A percentile compares a stretch with the other conserved stretches of the same genome.
phyloP scores from a whole-genome alignment of 1,140 invertebrate genomes.

The Cyclina sinensis region DNA sequence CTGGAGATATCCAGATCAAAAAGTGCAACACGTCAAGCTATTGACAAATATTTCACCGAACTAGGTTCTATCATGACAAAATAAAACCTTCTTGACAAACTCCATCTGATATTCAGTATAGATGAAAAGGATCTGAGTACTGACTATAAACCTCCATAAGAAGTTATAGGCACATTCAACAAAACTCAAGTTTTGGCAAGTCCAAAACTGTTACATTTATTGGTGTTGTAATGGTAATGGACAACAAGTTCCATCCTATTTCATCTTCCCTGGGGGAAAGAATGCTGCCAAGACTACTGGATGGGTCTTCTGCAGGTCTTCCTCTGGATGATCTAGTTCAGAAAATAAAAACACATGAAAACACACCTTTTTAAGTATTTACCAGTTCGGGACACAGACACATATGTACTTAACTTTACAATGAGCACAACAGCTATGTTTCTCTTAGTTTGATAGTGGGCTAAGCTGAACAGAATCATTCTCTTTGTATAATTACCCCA shows the following conservation, averaged over 20 bases:
- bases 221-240: conserved; percentile 29
- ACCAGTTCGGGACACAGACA: background rate
- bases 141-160: conserved; percentile 1
- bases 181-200: background rate
- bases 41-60: conserved; percentile 44
- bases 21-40: conserved; percentile 33
- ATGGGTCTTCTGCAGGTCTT: conserved; percentile 50
- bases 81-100: conserved; percentile 74
- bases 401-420: conserved; percentile 10
- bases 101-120: conserved; percentile 82
- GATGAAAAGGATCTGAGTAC: conserved; percentile 81
- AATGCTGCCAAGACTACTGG: conserved; percentile 75
- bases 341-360: conserved; percentile 56
- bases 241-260: conserved; percentile 82
- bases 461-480: conserved; percentile 51
- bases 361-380: conserved; percentile 60
- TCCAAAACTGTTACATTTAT: conserved; percentile 7
- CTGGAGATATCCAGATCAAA: conserved; percentile 43
- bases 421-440: no score
- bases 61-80: no score
- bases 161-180: background rate
- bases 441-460: conserved; percentile 59
- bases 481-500: conserved; percentile 62
- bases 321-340: conserved; percentile 63
- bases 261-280: conserved; percentile 85